These are phyloP conservation scores for Tillus elongatus DNA, from an alignment of 2,888 invertebrate genomes.

Conservation along the genomic window DNA sequence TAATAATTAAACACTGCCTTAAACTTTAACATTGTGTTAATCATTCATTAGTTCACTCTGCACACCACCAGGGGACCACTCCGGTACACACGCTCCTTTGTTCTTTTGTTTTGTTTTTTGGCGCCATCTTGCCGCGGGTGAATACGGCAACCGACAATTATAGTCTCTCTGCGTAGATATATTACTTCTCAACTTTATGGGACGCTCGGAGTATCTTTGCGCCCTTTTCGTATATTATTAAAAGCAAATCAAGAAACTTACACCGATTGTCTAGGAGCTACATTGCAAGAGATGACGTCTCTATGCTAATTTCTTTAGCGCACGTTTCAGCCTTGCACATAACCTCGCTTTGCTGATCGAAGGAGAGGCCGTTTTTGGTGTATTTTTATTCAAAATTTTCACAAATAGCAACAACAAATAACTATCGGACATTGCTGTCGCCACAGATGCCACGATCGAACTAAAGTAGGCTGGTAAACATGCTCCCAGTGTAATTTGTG, in stretches of 20 bases:
- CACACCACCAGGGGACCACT: constrained; percentile 32
- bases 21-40: constrained; percentile 33
- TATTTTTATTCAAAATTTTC: no score
- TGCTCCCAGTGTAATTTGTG: constrained; percentile 44
- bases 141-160: constrained; percentile 37
- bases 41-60: constrained; percentile 38
- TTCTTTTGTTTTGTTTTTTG: constrained; percentile 36
- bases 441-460: constrained; percentile 38
- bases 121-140: constrained; percentile 40
- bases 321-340: no score
- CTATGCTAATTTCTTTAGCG: no score
- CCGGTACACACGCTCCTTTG: constrained; percentile 20
- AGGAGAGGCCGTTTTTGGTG: no score
- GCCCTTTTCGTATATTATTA: constrained; percentile 20
- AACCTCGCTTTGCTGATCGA: no score
- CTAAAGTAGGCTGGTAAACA: constrained; percentile 41
- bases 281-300: constrained; percentile 17
- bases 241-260: constrained; percentile 26
- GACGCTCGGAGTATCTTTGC: no score
- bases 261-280: constrained; percentile 9
- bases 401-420: no score
- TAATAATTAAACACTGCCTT: constrained; percentile 36
- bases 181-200: constrained; percentile 31
- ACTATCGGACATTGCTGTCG: constrained; percentile 37
- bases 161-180: constrained; percentile 38